Evolutionary conservation across 2,113 vertebrate genomes (phyloP).

Genomic region (Caranx ignobilis): DNA sequence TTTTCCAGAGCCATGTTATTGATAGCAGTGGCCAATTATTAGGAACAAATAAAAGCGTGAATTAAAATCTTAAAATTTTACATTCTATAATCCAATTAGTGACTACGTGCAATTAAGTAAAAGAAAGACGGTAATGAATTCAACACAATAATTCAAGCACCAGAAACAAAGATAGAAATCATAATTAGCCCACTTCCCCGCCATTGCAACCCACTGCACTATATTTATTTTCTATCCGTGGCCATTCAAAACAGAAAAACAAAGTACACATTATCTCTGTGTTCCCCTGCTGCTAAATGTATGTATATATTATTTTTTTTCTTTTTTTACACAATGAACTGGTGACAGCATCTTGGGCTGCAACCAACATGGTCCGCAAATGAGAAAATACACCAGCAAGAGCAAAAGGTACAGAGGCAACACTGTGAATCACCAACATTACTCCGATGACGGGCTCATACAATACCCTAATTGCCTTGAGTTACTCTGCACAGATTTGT

Average conservation of each 20-base stretch:
- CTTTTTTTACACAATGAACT: constrained; percentile 37
- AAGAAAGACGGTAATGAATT: constrained; percentile 48
- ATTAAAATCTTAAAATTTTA: constrained; percentile 44
- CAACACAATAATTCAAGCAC: constrained; percentile 37
- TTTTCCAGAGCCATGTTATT: constrained; percentile 30
- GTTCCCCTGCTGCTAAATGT: constrained; percentile 47
- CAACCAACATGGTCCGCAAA: constrained; percentile 57
- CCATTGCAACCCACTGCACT: constrained; percentile 19
- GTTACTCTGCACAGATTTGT: constrained; percentile 46
- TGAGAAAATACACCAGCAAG: constrained; percentile 68
- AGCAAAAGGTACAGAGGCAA: constrained; percentile 66
- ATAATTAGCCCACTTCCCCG: constrained; percentile 54
- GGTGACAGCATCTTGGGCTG: constrained; percentile 70
- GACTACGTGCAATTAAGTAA: constrained; percentile 56
- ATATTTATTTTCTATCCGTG: constrained; percentile 31
- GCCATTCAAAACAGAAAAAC: constrained; percentile 46
- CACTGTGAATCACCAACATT: constrained; percentile 69
- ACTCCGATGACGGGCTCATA: constrained; percentile 64
- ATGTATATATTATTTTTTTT: constrained; percentile 20
- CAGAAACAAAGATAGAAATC: constrained; percentile 60
- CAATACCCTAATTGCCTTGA: constrained; percentile 67
- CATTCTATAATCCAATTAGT: constrained; percentile 69
- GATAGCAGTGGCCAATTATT: constrained; percentile 33
- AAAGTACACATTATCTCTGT: constrained; percentile 46
- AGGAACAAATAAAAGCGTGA: constrained; percentile 33